Conservation (phyloP, 1,140 invertebrate genomes). For the Tetragnatha versicolor region DNA sequence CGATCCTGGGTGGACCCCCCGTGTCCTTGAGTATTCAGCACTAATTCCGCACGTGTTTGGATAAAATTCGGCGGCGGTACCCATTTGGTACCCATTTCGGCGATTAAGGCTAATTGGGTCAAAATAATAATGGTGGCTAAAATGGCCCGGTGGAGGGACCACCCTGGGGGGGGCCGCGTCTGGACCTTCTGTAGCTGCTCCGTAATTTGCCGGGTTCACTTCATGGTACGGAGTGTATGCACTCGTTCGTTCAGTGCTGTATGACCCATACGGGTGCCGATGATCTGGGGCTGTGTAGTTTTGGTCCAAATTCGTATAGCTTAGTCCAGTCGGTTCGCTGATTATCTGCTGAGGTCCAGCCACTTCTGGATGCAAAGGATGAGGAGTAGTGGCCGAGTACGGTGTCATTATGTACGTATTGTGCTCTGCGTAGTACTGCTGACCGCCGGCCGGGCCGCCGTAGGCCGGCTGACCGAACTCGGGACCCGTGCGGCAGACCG, state of each 20-base stretch:
- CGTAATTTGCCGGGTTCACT: conserved; percentile 30
- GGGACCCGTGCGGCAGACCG: conserved; percentile 38
- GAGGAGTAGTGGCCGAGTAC: conserved; percentile 23
- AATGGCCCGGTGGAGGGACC: conserved; percentile 17
- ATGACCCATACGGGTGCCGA: conserved; percentile 25
- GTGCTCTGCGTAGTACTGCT: too few species aligned
- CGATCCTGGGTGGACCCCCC: conserved; percentile 33
- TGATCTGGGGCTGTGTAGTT: conserved; percentile 5
- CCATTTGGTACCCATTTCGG: conserved; percentile 49
- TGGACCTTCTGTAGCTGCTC: conserved; percentile 1
- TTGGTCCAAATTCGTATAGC: conserved; percentile 85
- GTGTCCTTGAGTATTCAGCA: too few species aligned
- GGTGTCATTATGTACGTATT: conserved; percentile 32
- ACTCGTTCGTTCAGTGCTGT: neutral
- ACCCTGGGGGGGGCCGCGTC: conserved; percentile 44
- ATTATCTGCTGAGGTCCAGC: conserved; percentile 70
- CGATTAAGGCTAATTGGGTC: conserved; percentile 38
- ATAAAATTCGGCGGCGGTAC: too few species aligned
- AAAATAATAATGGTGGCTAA: conserved; percentile 39
- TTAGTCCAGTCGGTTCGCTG: conserved; percentile 82
- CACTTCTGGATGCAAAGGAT: conserved; percentile 39
- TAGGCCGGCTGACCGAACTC: neutral
- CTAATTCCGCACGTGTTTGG: too few species aligned
- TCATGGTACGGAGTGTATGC: conserved; percentile 41
- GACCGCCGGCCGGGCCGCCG: conserved; percentile 16